Evolutionary conservation across 1,140 invertebrate genomes (phyloP).

Genomic region (Panagrolaimus sp.): DNA sequence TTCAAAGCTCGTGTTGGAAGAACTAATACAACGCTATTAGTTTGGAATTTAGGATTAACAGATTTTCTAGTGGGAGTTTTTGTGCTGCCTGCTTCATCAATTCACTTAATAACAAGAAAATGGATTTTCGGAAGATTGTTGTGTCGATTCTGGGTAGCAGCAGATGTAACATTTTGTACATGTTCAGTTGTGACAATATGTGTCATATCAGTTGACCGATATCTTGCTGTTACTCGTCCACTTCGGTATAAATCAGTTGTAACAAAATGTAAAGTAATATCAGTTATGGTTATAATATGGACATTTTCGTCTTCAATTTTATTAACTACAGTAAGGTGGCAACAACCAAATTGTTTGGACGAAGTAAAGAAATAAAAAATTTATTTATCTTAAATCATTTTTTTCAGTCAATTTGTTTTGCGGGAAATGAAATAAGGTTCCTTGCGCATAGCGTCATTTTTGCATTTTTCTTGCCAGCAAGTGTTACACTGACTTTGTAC

Average conservation of each 20-base stretch:
- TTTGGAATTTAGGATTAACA: conserved; percentile 59
- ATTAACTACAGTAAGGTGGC: conserved; percentile 55
- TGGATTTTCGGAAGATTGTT: conserved; percentile 63
- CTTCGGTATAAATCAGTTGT: conserved; percentile 63
- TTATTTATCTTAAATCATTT: conserved; percentile 6
- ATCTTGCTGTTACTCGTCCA: conserved; percentile 64
- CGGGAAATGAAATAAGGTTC: conserved; percentile 59
- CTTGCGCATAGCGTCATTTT: conserved; percentile 57
- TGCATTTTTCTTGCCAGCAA: conserved; percentile 56
- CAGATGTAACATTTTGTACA: conserved; percentile 65
- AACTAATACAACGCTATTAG: conserved; percentile 56
- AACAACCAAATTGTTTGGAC: conserved; percentile 38
- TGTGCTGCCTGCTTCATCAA: conserved; percentile 62
- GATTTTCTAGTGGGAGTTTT: conserved; percentile 64
- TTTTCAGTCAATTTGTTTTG: conserved; percentile 54
- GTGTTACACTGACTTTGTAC: conserved; percentile 57
- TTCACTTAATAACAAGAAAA: conserved; percentile 50
- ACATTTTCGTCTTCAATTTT: conserved; percentile 67
- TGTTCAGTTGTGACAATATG: conserved; percentile 63
- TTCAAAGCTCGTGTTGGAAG: conserved; percentile 57
- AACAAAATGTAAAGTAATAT: conserved; percentile 55
- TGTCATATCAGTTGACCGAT: conserved; percentile 64
- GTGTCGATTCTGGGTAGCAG: conserved; percentile 63
- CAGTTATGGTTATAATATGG: conserved; percentile 69
- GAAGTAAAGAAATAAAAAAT: conserved; percentile 25